Percentiles rank a stretch among this genome's conserved stretches.
phyloP scores from a whole-genome alignment of 2,888 invertebrate genomes.

The Clanis bilineata region DNA sequence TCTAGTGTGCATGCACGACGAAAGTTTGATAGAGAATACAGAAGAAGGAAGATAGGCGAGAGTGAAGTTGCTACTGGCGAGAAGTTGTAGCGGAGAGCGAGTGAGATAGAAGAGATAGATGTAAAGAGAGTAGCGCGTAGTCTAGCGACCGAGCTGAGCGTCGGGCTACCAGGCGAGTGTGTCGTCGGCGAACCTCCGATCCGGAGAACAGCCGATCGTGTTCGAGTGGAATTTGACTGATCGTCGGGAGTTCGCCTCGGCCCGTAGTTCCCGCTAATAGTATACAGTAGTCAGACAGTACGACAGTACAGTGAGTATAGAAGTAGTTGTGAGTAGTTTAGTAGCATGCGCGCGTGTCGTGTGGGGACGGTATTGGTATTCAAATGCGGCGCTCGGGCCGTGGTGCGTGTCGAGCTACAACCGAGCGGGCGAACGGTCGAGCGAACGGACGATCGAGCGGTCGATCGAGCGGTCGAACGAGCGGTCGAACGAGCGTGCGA shows the following conservation, averaged over 20 bases:
- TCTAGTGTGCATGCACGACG: conserved; percentile 82
- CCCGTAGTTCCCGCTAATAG: conserved; percentile 77
- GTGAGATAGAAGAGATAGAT: conserved; percentile 78
- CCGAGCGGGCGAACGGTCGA: conserved; percentile 29
- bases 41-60: conserved; percentile 78
- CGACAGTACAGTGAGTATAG: conserved; percentile 77
- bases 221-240: conserved; percentile 55
- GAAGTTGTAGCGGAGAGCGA: conserved; percentile 76
- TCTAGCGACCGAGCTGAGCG: conserved; percentile 76
- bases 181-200: conserved; percentile 68
- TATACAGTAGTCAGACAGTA: conserved; percentile 72
- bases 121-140: conserved; percentile 76
- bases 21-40: conserved; percentile 76
- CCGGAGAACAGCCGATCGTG: conserved; percentile 51
- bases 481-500: conserved; percentile 19
- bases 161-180: conserved; percentile 69
- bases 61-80: conserved; percentile 77
- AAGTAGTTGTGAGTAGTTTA: conserved; percentile 77
- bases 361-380: conserved; percentile 86
- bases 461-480: conserved; percentile 32
- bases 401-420: conserved; percentile 63
- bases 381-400: conserved; percentile 85
- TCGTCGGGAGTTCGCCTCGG: conserved; percentile 72
- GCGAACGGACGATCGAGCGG: conserved; percentile 30
- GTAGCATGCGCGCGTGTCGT: conserved; percentile 81